These are phyloP conservation scores for Anabacerthia variegaticeps DNA, from an alignment of 2,797 vertebrate genomes.

Conservation along the genomic window DNA sequence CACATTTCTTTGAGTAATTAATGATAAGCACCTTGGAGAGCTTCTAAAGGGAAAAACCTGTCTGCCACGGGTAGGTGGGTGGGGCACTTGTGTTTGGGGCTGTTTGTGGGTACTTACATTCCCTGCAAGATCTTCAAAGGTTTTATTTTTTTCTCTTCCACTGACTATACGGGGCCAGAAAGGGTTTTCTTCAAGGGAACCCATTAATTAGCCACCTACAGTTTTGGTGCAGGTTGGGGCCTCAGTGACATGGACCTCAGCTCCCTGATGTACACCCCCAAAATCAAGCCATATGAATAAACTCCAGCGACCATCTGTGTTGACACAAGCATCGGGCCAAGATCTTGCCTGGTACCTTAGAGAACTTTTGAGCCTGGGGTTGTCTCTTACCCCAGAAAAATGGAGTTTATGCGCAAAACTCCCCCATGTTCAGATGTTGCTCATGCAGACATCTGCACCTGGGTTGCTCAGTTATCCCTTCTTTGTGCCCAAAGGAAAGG, in stretches of 20 bases:
- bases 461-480: background rate
- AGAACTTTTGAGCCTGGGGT: background rate
- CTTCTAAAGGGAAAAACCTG: background rate
- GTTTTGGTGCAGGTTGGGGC: background rate
- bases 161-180: background rate
- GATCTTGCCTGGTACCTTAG: background rate
- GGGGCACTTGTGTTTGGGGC: background rate
- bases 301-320: background rate
- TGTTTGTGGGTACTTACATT: background rate
- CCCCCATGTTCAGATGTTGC: background rate
- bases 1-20: background rate
- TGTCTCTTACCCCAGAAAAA: background rate
- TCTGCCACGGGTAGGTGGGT: background rate
- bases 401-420: background rate
- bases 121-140: background rate
- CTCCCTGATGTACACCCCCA: background rate
- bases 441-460: background rate
- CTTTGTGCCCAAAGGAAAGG: background rate
- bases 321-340: background rate
- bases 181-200: background rate
- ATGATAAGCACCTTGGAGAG: background rate
- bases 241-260: background rate
- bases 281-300: background rate
- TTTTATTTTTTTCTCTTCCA: background rate
- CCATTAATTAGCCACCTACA: background rate